Conservation (phyloP, 2,888 invertebrate genomes). For the Pammene fasciana region DNA sequence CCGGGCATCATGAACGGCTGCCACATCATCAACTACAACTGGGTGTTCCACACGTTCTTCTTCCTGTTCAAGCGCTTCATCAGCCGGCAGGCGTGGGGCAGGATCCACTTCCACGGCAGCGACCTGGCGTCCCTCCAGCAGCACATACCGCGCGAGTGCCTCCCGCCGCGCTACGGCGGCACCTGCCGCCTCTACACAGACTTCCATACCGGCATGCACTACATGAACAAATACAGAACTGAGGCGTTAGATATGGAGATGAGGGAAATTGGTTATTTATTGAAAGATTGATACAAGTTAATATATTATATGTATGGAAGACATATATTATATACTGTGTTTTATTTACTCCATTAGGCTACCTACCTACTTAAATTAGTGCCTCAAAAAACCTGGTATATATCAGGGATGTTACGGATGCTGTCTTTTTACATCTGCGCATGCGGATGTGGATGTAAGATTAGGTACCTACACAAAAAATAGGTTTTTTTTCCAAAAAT, state of each 20-base stretch:
- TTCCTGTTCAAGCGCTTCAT: constrained; percentile 86
- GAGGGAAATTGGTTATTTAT: constrained; percentile 84
- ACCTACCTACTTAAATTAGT: too few relatives aligned
- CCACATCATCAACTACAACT: constrained; percentile 87
- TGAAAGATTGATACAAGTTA: constrained; percentile 78
- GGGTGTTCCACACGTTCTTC: constrained; percentile 86
- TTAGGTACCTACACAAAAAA: too few relatives aligned
- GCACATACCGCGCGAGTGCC: constrained; percentile 59
- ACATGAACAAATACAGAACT: constrained; percentile 74
- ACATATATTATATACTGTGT: neutral
- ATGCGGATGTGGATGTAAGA: too few relatives aligned
- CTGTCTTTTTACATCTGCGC: too few relatives aligned
- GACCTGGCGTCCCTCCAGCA: constrained; percentile 41
- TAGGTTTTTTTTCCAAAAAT: too few relatives aligned
- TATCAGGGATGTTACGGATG: too few relatives aligned
- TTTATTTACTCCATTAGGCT: too few relatives aligned
- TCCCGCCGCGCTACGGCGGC: constrained; percentile 69
- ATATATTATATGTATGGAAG: neutral
- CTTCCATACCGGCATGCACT: constrained; percentile 84
- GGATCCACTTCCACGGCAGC: constrained; percentile 40
- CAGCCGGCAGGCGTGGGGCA: constrained; percentile 80
- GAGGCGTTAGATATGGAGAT: constrained; percentile 84
- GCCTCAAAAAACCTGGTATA: too few relatives aligned
- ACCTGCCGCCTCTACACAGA: constrained; percentile 82
- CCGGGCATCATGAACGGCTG: constrained; percentile 85